Base-by-base conservation (phyloP, 2,888 invertebrate species). In the Auanema freiburgensis region DNA sequence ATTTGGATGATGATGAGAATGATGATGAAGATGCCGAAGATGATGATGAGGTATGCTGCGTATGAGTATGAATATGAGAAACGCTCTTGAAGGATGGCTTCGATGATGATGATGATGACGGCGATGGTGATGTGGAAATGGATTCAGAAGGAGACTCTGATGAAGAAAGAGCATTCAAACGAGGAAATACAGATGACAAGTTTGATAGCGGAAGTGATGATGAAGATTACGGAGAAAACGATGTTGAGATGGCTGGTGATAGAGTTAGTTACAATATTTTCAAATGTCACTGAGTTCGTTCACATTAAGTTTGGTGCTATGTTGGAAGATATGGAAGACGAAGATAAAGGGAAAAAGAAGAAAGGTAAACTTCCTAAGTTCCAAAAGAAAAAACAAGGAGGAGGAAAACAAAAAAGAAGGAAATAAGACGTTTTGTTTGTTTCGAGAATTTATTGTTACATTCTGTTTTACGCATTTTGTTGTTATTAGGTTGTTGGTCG, bases 261-360 rank as follows among this genome's bases (percentile, higher is more conserved):
- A 33, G 44, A 44, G 64, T 63, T 21, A 18, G 23, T 24, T 24
- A 14, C 25, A 18, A 11, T 33, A 21, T n/a, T 52, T 11, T 21
- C 11, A 18, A 14, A 52, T 6, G 23, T 14, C 25, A 5, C n/a
- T 41, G 5, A 18, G 23, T 18, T 18, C 4, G 8, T 46, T 14
- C 18, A 23, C 10, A 10, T 65, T 59, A 57, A 73, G 63, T 74
- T 73, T 56, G 77, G 71, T 8, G 73, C 70, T 21, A 68, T 71
- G 68, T 56, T 77, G 41, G 77, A 77, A 61, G 76, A 76, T 18
- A 52, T 67, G 49, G 67, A 70, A 33, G 77, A 77, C 6, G 74
- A 70, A 14, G 70, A 69, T n/a, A 59, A 66, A 23, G 49, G 55
- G 11, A 41, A 59, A 16, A 33, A 54, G 14, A 67, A 66, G 46